A percentile compares a stretch with the other conserved stretches of the same genome.
Conservation (phyloP, 2,888 invertebrate genomes). For the Melieria crassipennis region DNA sequence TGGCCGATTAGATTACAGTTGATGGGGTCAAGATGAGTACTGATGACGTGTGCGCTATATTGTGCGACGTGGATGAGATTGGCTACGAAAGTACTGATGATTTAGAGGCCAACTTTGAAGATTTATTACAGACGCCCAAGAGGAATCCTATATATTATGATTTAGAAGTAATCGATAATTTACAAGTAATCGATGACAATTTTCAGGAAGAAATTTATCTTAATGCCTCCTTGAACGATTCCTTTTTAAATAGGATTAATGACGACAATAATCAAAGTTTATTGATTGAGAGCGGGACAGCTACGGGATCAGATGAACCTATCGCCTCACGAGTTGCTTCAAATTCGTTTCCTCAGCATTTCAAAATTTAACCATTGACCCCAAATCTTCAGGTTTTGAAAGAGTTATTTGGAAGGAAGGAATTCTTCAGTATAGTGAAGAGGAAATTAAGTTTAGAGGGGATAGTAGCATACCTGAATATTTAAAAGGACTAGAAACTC, state of each 20-base stretch:
- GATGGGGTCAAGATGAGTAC: no score
- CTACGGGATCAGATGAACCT: not conserved
- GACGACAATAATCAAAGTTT: not conserved
- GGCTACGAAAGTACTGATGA: not conserved
- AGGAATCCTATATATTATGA: not conserved
- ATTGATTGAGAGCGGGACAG: not conserved
- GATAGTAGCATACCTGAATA: not conserved
- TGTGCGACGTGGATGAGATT: not conserved
- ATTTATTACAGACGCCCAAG: not conserved
- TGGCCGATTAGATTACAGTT: no score
- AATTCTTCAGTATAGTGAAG: not conserved
- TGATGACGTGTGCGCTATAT: no score
- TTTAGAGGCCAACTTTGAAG: not conserved
- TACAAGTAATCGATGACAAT: not conserved
- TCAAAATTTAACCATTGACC: not conserved
- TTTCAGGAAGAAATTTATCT: not conserved
- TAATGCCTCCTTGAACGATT: not conserved
- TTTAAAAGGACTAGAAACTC: constrained; percentile 5
- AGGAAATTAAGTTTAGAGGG: not conserved
- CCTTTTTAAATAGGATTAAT: constrained; percentile 1
- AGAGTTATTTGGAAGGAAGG: not conserved
- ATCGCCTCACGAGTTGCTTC: not conserved
- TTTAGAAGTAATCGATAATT: not conserved
- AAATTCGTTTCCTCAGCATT: constrained; percentile 4
- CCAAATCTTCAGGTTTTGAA: not conserved